phyloP scores from a whole-genome alignment of 2,113 vertebrate species.

The Lonchura striata region DNA sequence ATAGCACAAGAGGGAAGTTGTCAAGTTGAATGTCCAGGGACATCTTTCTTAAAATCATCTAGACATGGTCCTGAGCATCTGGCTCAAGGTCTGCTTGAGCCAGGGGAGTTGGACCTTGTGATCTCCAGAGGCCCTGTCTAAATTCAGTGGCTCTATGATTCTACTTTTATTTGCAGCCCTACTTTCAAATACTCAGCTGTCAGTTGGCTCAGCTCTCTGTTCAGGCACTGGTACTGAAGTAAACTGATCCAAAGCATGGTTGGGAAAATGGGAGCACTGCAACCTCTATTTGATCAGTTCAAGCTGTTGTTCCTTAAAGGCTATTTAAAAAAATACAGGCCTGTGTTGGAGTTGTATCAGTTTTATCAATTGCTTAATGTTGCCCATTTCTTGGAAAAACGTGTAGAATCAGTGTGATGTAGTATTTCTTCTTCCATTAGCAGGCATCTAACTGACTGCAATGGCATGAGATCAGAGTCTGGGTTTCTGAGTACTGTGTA shows the following conservation, averaged over 20 bases:
- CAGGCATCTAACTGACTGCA: background rate
- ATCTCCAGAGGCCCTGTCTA: background rate
- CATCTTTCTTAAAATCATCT: background rate
- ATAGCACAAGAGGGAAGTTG: background rate
- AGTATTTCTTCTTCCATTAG: background rate
- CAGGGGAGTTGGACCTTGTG: background rate
- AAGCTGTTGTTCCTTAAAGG: background rate
- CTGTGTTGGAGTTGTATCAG: background rate
- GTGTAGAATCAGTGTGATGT: background rate
- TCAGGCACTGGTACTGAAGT: background rate
- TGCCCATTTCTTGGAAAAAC: background rate
- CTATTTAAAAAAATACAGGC: background rate
- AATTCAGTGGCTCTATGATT: background rate
- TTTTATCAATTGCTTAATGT: background rate
- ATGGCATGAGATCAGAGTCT: background rate
- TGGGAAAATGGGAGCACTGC: background rate
- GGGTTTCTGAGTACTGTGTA: background rate
- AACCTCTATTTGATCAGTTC: background rate
- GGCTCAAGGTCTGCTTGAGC: background rate
- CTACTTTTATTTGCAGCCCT: background rate
- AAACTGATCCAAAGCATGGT: background rate
- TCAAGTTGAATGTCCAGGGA: background rate
- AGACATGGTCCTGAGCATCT: rapidly evolving
- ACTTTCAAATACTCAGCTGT: background rate
- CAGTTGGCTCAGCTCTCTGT: background rate